Evolutionary conservation across 2,113 vertebrate species (phyloP).

Genomic region (Megaceryle maxima): DNA sequence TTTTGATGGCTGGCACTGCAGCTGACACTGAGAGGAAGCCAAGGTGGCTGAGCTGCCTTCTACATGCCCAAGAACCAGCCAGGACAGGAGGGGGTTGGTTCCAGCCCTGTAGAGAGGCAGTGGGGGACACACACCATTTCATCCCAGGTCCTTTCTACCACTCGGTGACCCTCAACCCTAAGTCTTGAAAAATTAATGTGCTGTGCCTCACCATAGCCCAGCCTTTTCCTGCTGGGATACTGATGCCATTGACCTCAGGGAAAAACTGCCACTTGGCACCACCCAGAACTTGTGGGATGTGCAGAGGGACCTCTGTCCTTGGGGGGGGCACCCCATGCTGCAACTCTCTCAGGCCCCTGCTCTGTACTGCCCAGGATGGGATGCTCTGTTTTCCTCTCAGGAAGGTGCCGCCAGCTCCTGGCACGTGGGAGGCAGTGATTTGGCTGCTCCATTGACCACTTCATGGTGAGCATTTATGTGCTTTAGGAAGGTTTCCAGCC

Average conservation of each 20-base stretch:
- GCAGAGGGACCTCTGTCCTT: neutral
- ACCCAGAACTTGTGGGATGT: neutral
- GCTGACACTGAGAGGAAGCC: no score
- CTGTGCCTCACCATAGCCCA: fast-evolving
- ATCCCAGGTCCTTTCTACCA: neutral
- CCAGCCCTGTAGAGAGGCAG: neutral
- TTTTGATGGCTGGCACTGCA: no score
- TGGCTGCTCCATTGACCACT: neutral
- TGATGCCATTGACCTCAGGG: neutral
- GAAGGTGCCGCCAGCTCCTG: neutral
- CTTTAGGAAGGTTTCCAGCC: neutral
- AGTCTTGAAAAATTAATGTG: neutral
- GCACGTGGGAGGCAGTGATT: fast-evolving
- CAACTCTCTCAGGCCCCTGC: neutral
- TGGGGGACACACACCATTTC: no score
- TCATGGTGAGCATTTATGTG: neutral
- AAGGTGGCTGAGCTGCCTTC: neutral
- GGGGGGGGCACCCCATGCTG: fast-evolving
- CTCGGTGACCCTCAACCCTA: fast-evolving
- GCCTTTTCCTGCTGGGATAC: neutral
- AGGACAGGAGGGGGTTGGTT: neutral
- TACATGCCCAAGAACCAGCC: neutral
- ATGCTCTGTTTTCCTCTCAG: neutral
- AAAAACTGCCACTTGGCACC: fast-evolving
- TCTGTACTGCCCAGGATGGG: neutral